phyloP scores from a whole-genome alignment of 2,797 vertebrate species.

The Chelon labrosus region DNA sequence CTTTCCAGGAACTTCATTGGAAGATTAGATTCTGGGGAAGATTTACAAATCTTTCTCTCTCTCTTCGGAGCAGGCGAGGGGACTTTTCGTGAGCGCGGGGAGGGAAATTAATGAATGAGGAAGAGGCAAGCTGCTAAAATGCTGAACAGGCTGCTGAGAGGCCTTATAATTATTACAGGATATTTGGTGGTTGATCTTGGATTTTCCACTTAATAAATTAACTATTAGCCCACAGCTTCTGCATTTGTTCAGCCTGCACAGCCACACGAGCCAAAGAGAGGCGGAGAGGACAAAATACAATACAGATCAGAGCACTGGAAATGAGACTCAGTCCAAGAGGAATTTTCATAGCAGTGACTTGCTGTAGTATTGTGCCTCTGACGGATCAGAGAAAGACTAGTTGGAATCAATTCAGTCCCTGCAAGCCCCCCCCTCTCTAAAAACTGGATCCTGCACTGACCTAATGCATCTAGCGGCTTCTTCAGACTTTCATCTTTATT shows the following conservation, averaged over 20 bases:
- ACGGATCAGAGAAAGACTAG: background rate
- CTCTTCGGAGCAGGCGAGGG: constrained; percentile 9
- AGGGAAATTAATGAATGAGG: constrained; percentile 29
- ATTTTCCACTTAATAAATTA: constrained; percentile 27
- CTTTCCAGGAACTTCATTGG: constrained; percentile 2
- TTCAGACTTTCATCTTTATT: constrained; percentile 10
- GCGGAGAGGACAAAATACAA: background rate
- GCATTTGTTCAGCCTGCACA: background rate
- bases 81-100: constrained; percentile 10
- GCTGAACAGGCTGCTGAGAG: constrained; percentile 39
- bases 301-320: background rate
- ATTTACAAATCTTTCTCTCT: constrained; percentile 6
- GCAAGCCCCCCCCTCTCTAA: background rate
- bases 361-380: background rate
- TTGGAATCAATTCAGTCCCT: background rate
- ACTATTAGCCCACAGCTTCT: constrained; percentile 3
- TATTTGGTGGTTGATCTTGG: constrained; percentile 24
- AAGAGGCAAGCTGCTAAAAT: constrained; percentile 23
- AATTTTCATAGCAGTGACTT: background rate
- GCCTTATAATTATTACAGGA: constrained; percentile 19
- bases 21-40: constrained; percentile 10
- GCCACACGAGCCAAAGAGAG: background rate
- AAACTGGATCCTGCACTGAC: background rate
- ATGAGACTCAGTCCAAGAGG: background rate
- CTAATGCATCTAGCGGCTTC: constrained; percentile 8